Evolutionary conservation across 2,797 vertebrate species (phyloP), one percentile per base, ranked within the genome.

Genomic region (Chromobotia macracanthus): DNA sequence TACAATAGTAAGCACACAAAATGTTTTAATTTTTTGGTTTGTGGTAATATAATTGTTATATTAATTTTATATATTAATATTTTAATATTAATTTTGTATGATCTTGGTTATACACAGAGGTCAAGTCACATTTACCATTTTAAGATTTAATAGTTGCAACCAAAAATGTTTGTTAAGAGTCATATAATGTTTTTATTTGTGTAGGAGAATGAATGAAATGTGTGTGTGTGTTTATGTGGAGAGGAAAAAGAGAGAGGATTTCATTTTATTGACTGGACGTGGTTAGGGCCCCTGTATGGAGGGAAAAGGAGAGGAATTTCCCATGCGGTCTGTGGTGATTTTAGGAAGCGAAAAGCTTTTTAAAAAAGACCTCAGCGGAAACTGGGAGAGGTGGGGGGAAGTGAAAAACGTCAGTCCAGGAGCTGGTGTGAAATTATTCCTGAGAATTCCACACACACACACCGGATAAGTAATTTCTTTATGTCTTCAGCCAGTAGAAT

Each of bases 281-380:
- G 8, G 73, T 80, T 28, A 25, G 73, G 38, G 74, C 61, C 61
- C 48, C 72, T 67, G 64, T 75, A 53, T 48, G 72, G 67, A 84
- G 77, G 77, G 73, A 82, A 73, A 68, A 69, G 64, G 72, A 70
- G 67, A 83, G 66, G 76, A 83, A 84, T 86, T 86, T 83, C 83
- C 85, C 81, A 83, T 83, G 76, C 77, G 61, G 76, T 79, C 81
- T 81, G 81, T 2, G 60, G 70, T 16, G 53, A 81, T 80, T 80
- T 84, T 64, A 86, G 83, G 83, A 86, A 84, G 77, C 76, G 64
- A 70, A 67, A 70, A 71, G 72, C 58, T 75, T 86, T 81, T 80
- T 44, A 78, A 85, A 66, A 79, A 71, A 82, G 74, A 71, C 58
- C 72, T 31, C 55, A 35, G 63, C 72, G 82, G 81, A 82, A 80